These are phyloP conservation scores for Lottia scabra DNA, from an alignment of 2,888 invertebrate species.

Conservation along the genomic window DNA sequence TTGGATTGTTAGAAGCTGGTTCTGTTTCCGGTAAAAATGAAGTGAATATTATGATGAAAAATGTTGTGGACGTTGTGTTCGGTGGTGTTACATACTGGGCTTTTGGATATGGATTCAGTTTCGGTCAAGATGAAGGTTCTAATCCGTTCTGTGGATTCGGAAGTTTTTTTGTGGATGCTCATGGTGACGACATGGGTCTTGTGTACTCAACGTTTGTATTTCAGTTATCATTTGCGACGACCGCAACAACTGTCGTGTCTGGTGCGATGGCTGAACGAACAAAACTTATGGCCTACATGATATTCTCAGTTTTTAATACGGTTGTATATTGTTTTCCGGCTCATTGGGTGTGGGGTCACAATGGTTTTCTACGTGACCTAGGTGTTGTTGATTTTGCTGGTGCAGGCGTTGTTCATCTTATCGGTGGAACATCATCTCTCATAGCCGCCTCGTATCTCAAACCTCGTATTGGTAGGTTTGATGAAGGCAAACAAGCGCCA, in stretches of 20 bases:
- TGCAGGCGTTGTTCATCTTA: slow-evolving; percentile 67
- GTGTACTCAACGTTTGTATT: slow-evolving; percentile 58
- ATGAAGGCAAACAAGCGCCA: slow-evolving; percentile 33
- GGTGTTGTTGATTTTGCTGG: slow-evolving; percentile 57
- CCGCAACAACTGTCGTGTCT: slow-evolving; percentile 66
- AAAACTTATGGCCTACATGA: slow-evolving; percentile 59
- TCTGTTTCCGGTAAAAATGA: slow-evolving; percentile 85
- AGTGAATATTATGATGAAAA: slow-evolving; percentile 98
- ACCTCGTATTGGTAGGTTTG: slow-evolving; percentile 58
- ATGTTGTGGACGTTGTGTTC: slow-evolving; percentile 92
- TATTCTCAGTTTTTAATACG: slow-evolving; percentile 63
- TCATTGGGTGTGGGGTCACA: slow-evolving; percentile 68
- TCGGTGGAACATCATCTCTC: slow-evolving; percentile 63
- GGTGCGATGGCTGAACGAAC: slow-evolving; percentile 67
- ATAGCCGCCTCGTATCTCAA: slow-evolving; percentile 62
- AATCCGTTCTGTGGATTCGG: slow-evolving; percentile 88
- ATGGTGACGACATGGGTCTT: slow-evolving; percentile 43
- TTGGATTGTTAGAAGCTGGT: slow-evolving; percentile 93
- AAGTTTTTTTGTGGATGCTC: slow-evolving; percentile 81
- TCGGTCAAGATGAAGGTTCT: slow-evolving; percentile 74
- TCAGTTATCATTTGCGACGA: slow-evolving; percentile 64
- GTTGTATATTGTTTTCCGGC: slow-evolving; percentile 67
- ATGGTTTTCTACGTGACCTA: slow-evolving; percentile 53
- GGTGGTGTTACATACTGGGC: slow-evolving; percentile 96
- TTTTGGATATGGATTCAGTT: slow-evolving; percentile 92